Conservation (phyloP, 2,113 vertebrate species). For the Anarrhichthys ocellatus region DNA sequence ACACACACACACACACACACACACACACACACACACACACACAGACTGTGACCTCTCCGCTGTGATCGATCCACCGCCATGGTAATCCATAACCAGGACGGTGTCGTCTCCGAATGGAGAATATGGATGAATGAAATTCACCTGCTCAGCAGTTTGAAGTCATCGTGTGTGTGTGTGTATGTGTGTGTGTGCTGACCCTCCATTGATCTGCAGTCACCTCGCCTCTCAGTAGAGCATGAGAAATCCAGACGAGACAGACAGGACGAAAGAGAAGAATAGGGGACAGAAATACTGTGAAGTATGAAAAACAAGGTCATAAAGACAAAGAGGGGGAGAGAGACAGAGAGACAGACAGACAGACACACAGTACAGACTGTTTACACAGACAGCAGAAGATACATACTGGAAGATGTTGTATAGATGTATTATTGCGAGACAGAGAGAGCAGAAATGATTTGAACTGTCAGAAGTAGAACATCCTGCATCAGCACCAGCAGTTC, state of each 20-base stretch:
- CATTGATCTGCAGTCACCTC: slow-evolving; percentile 72
- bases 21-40: slow-evolving; percentile 11
- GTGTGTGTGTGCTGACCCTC: slow-evolving; percentile 45
- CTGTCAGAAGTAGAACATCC: not conserved
- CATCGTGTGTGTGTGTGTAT: slow-evolving; percentile 12
- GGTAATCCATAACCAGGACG: slow-evolving; percentile 70
- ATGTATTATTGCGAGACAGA: not conserved
- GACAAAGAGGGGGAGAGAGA: not conserved
- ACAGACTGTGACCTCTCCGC: slow-evolving; percentile 51
- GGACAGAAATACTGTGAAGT: slow-evolving; percentile 41
- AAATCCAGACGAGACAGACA: slow-evolving; percentile 60
- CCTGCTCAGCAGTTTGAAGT: slow-evolving; percentile 73
- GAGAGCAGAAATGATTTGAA: not conserved
- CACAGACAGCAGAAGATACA: slow-evolving; percentile 15
- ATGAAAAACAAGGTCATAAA: slow-evolving; percentile 39
- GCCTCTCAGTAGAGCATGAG: slow-evolving; percentile 47
- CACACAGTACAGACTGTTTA: no score
- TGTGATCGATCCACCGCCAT: slow-evolving; percentile 40
- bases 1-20: no score
- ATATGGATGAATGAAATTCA: slow-evolving; percentile 77
- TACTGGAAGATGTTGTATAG: not conserved
- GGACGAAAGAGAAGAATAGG: slow-evolving; percentile 53
- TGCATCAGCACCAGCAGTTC: slow-evolving; percentile 1
- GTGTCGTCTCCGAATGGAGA: slow-evolving; percentile 61
- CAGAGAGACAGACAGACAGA: not conserved